Base-by-base conservation (phyloP, 2,113 vertebrate genomes). In the Aphelocoma coerulescens region DNA sequence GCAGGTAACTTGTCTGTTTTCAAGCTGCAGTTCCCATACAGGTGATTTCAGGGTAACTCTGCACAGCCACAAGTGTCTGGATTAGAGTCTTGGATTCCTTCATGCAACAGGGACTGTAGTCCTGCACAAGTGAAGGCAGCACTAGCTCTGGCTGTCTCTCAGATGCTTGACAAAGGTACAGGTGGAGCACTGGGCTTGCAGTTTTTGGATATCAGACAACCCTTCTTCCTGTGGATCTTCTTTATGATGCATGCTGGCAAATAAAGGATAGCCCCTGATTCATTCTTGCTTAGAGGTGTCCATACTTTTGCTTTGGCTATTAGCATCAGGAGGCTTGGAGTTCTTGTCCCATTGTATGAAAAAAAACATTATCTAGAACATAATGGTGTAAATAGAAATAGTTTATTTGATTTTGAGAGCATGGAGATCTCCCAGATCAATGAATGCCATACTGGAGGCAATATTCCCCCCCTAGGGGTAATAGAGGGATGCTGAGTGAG, bases 161-260 rank as follows among this genome's bases (percentile, higher is more conserved):
- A 44, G 27, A 21, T 48, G 33, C 20, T 51, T 51, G 16, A 55
- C 27, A 76, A 58, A 83, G 3, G 6, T 27, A n/a, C 33, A 52
- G 46, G 8, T 16, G 21, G 67, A 93, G 28, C 22, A 49, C 19
- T 37, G 33, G 52, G 30, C 33, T 68, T 33, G n/a, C 3, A 30
- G 4, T 28, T 91, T 85, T 55, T 43, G 33, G 4, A 26, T 58
- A 26, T 43, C 33, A 63, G 58, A 20, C 11, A 51, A 28, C 32
- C 11, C 23, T 68, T 87, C 23, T 63, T 87, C n/a, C 7, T 10
- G 12, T 28, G 58, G 24, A 33, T 63, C n/a, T 68, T 51, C n/a
- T 59, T 72, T 37, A 32, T 13, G 10, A 32, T 0, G 0, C 2
- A 1, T 3, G 2, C 57, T 39, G 57, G 32, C 1, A 15, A 68